A percentile compares a stretch with the other conserved stretches of the same genome.
Conservation (phyloP, 2,888 invertebrate species). For the Enchytraeus crypticus region DNA sequence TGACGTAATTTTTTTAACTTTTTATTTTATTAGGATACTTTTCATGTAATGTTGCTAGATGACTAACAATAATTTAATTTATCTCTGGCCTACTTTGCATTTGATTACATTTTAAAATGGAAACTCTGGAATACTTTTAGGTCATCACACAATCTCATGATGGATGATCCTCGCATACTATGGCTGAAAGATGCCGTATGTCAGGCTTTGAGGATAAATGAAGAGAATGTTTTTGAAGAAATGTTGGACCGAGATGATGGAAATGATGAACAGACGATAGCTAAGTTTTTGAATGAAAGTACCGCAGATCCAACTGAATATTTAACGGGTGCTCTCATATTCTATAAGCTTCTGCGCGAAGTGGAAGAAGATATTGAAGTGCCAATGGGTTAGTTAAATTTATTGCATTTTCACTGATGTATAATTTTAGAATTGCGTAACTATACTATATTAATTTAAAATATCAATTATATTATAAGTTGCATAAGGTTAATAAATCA, state of each 20-base stretch:
- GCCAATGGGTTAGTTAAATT: slow-evolving; percentile 44
- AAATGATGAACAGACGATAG: slow-evolving; percentile 41
- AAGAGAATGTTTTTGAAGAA: slow-evolving; percentile 45
- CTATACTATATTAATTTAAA: too few relatives aligned
- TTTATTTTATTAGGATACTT: too few relatives aligned
- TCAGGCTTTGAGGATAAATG: slow-evolving; percentile 40
- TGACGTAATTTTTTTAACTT: too few relatives aligned
- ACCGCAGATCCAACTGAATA: slow-evolving; percentile 46
- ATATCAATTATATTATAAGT: too few relatives aligned
- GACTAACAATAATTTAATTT: too few relatives aligned
- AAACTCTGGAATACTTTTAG: neutral
- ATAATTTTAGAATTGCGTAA: too few relatives aligned
- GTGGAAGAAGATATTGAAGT: slow-evolving; percentile 48
- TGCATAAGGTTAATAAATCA: too few relatives aligned
- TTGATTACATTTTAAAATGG: neutral
- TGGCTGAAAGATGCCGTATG: slow-evolving; percentile 46
- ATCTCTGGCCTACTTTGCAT: neutral
- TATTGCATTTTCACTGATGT: too few relatives aligned
- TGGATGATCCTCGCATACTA: slow-evolving; percentile 48
- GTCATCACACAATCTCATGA: slow-evolving; percentile 21
- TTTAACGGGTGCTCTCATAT: slow-evolving; percentile 41
- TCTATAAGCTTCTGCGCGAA: slow-evolving; percentile 45
- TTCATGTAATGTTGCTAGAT: too few relatives aligned
- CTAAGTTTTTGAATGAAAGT: slow-evolving; percentile 48
- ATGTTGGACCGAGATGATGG: slow-evolving; percentile 47